phyloP scores from a whole-genome alignment of 2,888 invertebrate species.

The Caenorhabditis becei region DNA sequence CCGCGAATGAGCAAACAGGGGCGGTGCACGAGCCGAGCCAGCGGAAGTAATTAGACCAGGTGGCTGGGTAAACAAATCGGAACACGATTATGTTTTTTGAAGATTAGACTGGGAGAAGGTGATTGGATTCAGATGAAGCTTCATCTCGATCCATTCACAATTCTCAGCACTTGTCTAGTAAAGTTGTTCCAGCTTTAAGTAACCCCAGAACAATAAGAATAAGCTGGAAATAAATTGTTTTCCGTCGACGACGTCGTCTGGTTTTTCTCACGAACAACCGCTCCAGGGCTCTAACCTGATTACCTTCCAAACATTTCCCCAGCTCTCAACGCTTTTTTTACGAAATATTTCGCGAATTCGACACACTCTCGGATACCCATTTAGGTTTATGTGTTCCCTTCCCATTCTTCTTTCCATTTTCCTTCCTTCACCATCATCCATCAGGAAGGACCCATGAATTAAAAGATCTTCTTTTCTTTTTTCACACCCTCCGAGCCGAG shows the following conservation, averaged over 20 bases:
- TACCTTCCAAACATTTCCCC: constrained; percentile 6
- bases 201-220: background rate
- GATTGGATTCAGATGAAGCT: too few relatives aligned
- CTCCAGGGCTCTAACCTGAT: constrained; percentile 4
- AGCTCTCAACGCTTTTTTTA: too few relatives aligned
- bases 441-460: constrained; percentile 37
- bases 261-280: background rate
- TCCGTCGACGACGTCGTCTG: background rate
- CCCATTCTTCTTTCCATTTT: background rate
- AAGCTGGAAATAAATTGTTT: constrained; percentile 1
- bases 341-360: background rate
- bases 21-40: constrained; percentile 5
- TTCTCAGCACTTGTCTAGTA: too few relatives aligned
- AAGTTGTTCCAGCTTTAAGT: background rate
- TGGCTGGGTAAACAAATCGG: constrained; percentile 6
- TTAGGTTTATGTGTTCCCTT: constrained; percentile 11
- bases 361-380: constrained; percentile 3
- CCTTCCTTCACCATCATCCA: background rate
- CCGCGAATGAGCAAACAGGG: constrained; percentile 26
- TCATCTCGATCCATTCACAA: too few relatives aligned
- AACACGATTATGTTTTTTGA: background rate
- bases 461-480: too few relatives aligned
- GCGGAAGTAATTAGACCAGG: background rate
- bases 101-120: too few relatives aligned
- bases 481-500: background rate